Evolutionary conservation across 2,888 invertebrate species (phyloP).

Genomic region (Nomada fabriciana): DNA sequence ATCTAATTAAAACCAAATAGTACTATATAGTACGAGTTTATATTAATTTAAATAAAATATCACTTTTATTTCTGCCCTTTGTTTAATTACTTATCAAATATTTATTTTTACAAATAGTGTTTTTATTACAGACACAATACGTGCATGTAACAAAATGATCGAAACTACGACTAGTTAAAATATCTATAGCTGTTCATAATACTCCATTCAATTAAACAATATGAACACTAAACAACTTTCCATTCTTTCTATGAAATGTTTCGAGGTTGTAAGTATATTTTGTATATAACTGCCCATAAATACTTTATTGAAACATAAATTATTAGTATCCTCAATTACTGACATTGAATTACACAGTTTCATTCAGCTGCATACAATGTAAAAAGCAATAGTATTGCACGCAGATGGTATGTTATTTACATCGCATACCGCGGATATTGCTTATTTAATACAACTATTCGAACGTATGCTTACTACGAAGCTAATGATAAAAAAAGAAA

Average conservation of each 20-base stretch:
- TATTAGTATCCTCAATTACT: neutral
- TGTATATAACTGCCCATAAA: no score
- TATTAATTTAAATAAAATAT: conserved; percentile 3
- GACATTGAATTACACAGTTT: no score
- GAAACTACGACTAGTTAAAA: no score
- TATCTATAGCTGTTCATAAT: no score
- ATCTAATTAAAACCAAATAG: conserved; percentile 1
- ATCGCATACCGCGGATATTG: neutral
- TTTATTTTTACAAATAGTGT: neutral
- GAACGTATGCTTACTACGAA: neutral
- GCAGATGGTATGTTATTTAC: neutral
- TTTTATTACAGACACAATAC: no score
- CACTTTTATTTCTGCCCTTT: neutral
- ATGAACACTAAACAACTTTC: no score
- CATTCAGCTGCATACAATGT: no score
- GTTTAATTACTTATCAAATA: neutral
- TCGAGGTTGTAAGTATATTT: no score
- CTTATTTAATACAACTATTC: neutral
- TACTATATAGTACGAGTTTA: neutral
- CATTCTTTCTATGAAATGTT: no score
- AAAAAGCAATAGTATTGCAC: neutral
- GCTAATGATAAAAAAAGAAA: neutral
- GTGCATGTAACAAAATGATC: no score
- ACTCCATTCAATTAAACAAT: no score
- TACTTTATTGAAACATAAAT: no score